Conservation (phyloP, 1,140 invertebrate species). For the Musca domestica region DNA sequence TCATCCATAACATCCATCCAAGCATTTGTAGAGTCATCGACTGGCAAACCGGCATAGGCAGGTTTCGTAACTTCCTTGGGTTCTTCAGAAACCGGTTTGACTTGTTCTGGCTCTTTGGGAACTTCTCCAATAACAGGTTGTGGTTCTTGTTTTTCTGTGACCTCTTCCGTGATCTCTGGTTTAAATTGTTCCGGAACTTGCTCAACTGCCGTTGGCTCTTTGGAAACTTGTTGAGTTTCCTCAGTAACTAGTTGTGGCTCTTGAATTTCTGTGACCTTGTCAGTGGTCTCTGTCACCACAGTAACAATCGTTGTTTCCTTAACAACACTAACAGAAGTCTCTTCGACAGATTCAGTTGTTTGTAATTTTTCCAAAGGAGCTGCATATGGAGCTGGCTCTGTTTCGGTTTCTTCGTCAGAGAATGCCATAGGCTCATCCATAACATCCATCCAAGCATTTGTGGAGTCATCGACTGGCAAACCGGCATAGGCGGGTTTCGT, state of each 20-base stretch:
- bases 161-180: too few species aligned
- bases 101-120: too few species aligned
- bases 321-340: too few species aligned
- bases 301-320: constrained; percentile 55
- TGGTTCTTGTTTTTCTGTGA: too few species aligned
- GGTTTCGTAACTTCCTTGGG: constrained; percentile 25
- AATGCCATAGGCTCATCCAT: constrained; percentile 49
- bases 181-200: too few species aligned
- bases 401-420: constrained; percentile 23
- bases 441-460: constrained; percentile 57
- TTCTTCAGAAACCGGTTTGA: too few species aligned
- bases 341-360: not conserved
- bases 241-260: too few species aligned
- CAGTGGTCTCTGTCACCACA: not conserved
- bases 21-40: constrained; percentile 54
- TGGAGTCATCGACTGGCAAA: constrained; percentile 54
- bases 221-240: too few species aligned
- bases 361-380: not conserved
- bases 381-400: not conserved
- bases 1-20: constrained; percentile 58
- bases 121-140: too few species aligned
- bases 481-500: constrained; percentile 49
- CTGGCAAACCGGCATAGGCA: constrained; percentile 51
- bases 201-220: not conserved
- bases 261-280: too few species aligned